Evolutionary conservation across 2,113 vertebrate species (phyloP), one percentile per base, ranked within the genome.

Genomic region (Urocolius indicus): DNA sequence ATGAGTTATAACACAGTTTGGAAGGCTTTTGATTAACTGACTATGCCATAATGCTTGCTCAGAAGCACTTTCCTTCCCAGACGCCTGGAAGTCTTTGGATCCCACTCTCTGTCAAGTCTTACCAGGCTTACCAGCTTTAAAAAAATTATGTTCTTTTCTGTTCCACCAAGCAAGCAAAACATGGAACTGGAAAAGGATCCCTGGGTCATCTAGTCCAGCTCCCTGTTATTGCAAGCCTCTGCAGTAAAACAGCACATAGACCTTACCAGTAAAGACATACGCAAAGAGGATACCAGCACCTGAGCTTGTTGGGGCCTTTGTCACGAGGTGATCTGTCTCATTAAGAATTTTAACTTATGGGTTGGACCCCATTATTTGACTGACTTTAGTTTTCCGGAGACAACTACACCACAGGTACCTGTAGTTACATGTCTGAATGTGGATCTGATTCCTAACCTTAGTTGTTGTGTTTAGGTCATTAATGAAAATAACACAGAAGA

Each of bases 11-110:
- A 58, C 12, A 45, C 3, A 41, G 5, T 69, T 61, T 38, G n/a
- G 69, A 87, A 81, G 34, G 16, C 57, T 76, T 71, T 62, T 51
- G 19, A 73, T 73, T 73, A 77, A 63, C 5, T 63, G 26, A 38
- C 8, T 34, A 13, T 27, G 17, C 5, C 27, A 68, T 16, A 32
- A 7, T 0, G 4, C 9, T 74, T 22, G 3, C 22, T 71, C 43
- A 59, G 45, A 89, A 89, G 6, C 41, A 9, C 26, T n/a, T 76
- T 84, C 32, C 26, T 68, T 77, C 24, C 16, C 26, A 68, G 76
- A 68, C 14, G 61, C 15, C 10, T 76, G 57, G 38, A 86, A 52
- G 41, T 41, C 38, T 69, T 16, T 4, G 34, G 15, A 92, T 14
- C 4, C 18, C 16, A 32, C 54, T 63, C 20, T 59, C 16, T 84